A percentile compares a stretch with the other conserved stretches of the same genome.
Conservation (phyloP, 2,113 vertebrate genomes). For the Syrrhaptes paradoxus region DNA sequence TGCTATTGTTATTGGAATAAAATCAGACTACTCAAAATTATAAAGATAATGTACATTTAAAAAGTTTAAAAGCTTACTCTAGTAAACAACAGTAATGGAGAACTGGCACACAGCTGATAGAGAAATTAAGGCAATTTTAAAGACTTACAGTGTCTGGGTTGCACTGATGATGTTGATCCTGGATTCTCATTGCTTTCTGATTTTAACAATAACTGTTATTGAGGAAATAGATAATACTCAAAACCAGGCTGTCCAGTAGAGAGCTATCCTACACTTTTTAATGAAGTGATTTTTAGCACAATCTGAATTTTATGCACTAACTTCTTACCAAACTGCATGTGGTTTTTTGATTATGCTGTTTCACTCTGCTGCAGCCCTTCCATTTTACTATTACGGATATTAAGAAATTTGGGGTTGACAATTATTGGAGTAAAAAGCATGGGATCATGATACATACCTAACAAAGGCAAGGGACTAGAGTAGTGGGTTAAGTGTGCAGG, state of each 20-base stretch:
- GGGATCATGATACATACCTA: neutral
- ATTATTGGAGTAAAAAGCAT: neutral
- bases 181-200: neutral
- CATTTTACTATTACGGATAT: neutral
- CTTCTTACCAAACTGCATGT: slow-evolving; percentile 37
- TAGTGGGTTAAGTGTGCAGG: neutral
- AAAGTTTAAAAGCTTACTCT: neutral
- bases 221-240: neutral
- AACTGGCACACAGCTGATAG: neutral
- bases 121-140: neutral
- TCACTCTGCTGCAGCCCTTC: slow-evolving; percentile 26
- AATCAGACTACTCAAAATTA: neutral
- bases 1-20: neutral
- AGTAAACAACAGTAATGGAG: slow-evolving; percentile 3
- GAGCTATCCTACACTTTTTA: neutral
- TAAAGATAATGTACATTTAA: neutral
- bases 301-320: slow-evolving; percentile 1
- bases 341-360: slow-evolving; percentile 2
- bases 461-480: slow-evolving; percentile 1
- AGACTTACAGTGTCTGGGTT: slow-evolving; percentile 2
- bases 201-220: neutral
- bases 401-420: slow-evolving; percentile 9
- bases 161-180: slow-evolving; percentile 4
- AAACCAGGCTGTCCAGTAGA: neutral
- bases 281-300: neutral